Evolutionary conservation across 1,140 invertebrate species (phyloP).

Genomic region (Thalassaphorura encarpata): DNA sequence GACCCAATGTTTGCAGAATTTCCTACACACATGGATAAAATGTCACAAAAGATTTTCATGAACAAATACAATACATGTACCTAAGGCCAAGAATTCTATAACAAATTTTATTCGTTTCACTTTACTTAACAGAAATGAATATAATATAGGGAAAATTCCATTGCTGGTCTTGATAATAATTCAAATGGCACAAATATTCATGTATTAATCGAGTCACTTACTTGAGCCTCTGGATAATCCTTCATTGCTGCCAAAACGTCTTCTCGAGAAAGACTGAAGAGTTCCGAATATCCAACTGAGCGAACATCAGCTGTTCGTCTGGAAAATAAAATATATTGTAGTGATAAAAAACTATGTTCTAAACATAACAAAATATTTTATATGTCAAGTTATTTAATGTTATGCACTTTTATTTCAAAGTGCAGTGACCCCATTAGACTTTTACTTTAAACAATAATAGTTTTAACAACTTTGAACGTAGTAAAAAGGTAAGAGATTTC

Average conservation of each 20-base stretch:
- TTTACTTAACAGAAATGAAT: too few relatives aligned
- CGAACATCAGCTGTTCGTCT: conserved; percentile 91
- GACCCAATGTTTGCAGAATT: conserved; percentile 72
- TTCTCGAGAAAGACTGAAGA: conserved; percentile 90
- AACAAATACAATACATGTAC: not conserved
- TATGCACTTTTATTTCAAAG: too few relatives aligned
- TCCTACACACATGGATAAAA: conserved; percentile 34
- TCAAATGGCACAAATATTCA: not conserved
- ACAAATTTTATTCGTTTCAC: not conserved
- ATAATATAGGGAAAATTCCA: too few relatives aligned
- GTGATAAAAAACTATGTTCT: too few relatives aligned
- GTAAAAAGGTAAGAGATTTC: too few relatives aligned
- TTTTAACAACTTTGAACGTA: too few relatives aligned
- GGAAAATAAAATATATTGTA: conserved; percentile 31
- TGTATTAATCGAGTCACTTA: conserved; percentile 39
- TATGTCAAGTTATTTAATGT: too few relatives aligned
- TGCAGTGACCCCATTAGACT: too few relatives aligned
- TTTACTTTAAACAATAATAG: too few relatives aligned
- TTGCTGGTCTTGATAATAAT: too few relatives aligned
- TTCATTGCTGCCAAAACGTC: conserved; percentile 90
- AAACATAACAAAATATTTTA: too few relatives aligned
- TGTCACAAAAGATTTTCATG: conserved; percentile 7
- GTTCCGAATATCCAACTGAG: conserved; percentile 89
- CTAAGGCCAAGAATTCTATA: not conserved
- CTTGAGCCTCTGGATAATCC: conserved; percentile 92